Base-by-base conservation (phyloP, 2,797 vertebrate genomes). In the Phyllotis vaccarum region DNA sequence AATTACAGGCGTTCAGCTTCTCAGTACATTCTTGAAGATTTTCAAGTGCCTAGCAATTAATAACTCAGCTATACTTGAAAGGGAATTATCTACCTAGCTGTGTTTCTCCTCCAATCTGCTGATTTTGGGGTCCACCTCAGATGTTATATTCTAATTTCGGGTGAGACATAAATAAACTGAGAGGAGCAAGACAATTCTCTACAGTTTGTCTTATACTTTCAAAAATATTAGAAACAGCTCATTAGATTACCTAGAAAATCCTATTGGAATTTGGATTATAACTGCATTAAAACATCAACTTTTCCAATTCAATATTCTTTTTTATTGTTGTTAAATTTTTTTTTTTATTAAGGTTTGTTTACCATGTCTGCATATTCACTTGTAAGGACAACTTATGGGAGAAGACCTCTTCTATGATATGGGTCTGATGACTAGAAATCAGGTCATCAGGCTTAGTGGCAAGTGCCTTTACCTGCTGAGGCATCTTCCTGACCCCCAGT, bases 41-140 rank as follows among this genome's bases (percentile, higher is more conserved):
- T 93, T 83, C 31, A 52, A 62, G n/a, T 83, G 76, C 43, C 58
- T 29, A 85, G 12, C 34, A 82, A 88, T n/a, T n/a, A n/a, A 91
- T 86, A 37, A 91, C 16, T 70, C 29, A 78, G 60, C 37, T 85
- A 14, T 89, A 79, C 89, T 81, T 76, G 14, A 54, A 74, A 96
- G 94, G 60, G 9, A 85, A 24, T 49, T 52, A 64, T 43, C 34
- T 82, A 2, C 27, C 40, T 83, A n/a, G 10, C 21, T 93, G 9
- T 68, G 37, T n/a, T 88, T 89, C 85, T 97, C 21, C 81, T 96
- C 94, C 90, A 70, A 60, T 70, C 29, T 74, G 27, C n/a, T 40
- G 6, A 54, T 34, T 87, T 90, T 52, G 58, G n/a, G 6, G 43
- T 78, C 66, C 17, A 13, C 52, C 9, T 90, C 62, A 96, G 52